Evolutionary conservation across 2,113 vertebrate species (phyloP).

Genomic region (Syngnathus scovelli): DNA sequence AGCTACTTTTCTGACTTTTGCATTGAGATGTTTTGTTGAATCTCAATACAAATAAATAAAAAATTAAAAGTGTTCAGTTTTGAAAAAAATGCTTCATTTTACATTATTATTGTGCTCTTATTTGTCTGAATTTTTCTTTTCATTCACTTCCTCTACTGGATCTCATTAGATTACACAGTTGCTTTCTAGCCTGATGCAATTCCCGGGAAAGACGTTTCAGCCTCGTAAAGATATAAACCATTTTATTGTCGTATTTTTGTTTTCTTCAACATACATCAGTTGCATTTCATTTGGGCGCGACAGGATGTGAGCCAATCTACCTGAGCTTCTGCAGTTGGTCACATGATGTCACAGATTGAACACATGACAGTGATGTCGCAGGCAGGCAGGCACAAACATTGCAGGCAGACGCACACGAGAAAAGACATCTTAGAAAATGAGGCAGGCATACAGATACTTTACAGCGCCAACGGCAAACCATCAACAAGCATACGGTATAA

Average conservation of each 20-base stretch:
- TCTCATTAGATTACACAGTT: too few relatives aligned
- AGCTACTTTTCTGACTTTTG: too few relatives aligned
- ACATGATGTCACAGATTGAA: slow-evolving; percentile 33
- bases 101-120: too few relatives aligned
- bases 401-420: slow-evolving; percentile 42
- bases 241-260: slow-evolving; percentile 61
- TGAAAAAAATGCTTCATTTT: too few relatives aligned
- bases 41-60: too few relatives aligned
- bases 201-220: slow-evolving; percentile 1
- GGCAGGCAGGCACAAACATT: slow-evolving; percentile 61
- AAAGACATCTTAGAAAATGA: slow-evolving; percentile 52
- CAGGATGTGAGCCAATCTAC: slow-evolving; percentile 19
- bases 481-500: slow-evolving; percentile 68
- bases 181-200: too few relatives aligned
- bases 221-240: slow-evolving; percentile 64
- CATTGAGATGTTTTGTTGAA: too few relatives aligned
- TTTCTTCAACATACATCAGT: slow-evolving; percentile 55
- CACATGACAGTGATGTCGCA: slow-evolving; percentile 53
- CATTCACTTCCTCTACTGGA: too few relatives aligned
- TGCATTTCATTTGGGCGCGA: slow-evolving; percentile 37
- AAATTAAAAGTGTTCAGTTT: too few relatives aligned
- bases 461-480: slow-evolving; percentile 56
- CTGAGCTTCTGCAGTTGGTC: slow-evolving; percentile 16
- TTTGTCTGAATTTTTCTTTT: too few relatives aligned
- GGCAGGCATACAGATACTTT: slow-evolving; percentile 62